Evolutionary conservation across 2,797 vertebrate species (phyloP).

Genomic region (Channallabes apus): DNA sequence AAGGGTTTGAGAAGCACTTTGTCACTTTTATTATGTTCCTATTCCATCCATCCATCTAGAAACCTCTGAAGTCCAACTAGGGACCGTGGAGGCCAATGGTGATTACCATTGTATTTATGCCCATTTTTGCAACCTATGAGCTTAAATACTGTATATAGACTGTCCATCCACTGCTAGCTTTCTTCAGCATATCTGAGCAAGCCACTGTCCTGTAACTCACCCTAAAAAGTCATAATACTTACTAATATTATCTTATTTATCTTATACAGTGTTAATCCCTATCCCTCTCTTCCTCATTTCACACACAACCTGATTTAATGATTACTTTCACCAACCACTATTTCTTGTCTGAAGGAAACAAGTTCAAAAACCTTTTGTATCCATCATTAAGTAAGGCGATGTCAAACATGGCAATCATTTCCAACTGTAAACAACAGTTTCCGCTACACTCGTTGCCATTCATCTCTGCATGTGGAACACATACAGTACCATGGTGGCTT

Average conservation of each 20-base stretch:
- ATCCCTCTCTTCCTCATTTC: conserved; percentile 9
- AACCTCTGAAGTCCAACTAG: too few relatives aligned
- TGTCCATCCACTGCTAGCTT: neutral
- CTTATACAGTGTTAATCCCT: neutral
- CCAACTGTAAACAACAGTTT: conserved; percentile 25
- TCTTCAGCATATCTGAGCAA: neutral
- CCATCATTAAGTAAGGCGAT: conserved; percentile 19
- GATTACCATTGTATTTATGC: too few relatives aligned
- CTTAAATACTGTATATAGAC: neutral
- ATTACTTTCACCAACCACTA: conserved; percentile 23
- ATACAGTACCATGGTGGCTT: conserved; percentile 6
- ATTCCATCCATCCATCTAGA: too few relatives aligned
- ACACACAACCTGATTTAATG: conserved; percentile 10
- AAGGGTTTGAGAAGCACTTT: too few relatives aligned
- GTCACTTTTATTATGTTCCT: neutral
- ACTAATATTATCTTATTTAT: neutral
- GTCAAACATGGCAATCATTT: conserved; percentile 35
- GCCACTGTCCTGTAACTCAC: neutral
- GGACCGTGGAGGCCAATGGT: too few relatives aligned
- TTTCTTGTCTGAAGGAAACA: conserved; percentile 13
- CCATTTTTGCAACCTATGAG: too few relatives aligned
- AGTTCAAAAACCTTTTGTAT: conserved; percentile 8
- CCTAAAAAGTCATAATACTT: neutral
- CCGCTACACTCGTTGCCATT: neutral
- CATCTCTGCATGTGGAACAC: neutral